Percentiles rank a stretch among this genome's conserved stretches.
phyloP scores from a whole-genome alignment of 2,113 vertebrate genomes.

The Onychorhynchus coronatus region DNA sequence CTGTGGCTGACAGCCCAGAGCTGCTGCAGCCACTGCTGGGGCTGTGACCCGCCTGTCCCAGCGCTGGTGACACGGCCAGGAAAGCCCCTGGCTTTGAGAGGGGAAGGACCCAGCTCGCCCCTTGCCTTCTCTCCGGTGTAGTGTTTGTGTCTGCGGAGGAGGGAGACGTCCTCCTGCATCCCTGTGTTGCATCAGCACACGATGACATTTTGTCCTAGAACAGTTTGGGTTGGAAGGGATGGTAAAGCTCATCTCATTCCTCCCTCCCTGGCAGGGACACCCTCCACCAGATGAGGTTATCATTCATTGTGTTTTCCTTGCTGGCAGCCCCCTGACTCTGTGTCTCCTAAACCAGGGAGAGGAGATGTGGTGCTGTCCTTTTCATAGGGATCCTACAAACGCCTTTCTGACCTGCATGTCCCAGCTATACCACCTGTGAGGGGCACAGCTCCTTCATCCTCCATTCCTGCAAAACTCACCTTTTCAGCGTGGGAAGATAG shows the following conservation, averaged over 20 bases:
- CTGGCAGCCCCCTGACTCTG: neutral
- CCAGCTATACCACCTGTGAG: accelerated
- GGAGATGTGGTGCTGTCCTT: neutral
- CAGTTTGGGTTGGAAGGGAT: neutral
- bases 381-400: neutral
- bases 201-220: neutral
- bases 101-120: neutral
- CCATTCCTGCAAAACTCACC: neutral
- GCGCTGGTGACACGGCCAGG: accelerated
- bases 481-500: neutral
- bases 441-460: neutral
- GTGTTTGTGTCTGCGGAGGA: accelerated
- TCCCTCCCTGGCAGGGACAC: neutral
- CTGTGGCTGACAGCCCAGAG: neutral
- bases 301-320: neutral
- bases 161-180: neutral
- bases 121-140: accelerated
- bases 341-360: neutral
- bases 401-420: neutral
- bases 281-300: neutral
- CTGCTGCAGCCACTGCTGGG: neutral
- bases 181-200: accelerated
- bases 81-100: accelerated
- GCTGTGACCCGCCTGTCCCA: neutral
- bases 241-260: neutral